These are phyloP conservation scores for Entomobrya multifasciata DNA, from an alignment of 2,888 invertebrate species.

Conservation along the genomic window DNA sequence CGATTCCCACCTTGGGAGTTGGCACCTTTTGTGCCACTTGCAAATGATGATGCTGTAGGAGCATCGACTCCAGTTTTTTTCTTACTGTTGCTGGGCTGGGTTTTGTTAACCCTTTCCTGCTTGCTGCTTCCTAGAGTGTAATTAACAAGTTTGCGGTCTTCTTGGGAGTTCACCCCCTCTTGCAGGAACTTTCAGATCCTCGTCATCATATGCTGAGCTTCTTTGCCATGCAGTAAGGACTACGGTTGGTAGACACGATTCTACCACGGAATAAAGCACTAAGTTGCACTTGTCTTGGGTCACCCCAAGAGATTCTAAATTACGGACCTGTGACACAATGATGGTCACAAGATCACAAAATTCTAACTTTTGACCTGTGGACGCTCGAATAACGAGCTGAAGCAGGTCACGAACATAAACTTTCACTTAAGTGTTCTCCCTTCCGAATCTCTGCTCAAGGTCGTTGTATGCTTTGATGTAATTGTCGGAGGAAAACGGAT, in stretches of 20 bases:
- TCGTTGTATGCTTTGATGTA: background rate
- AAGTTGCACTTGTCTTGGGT: slow-evolving; percentile 30
- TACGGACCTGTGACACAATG: slow-evolving; percentile 44
- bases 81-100: background rate
- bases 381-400: no score
- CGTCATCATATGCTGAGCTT: background rate
- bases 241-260: slow-evolving; percentile 27
- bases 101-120: background rate
- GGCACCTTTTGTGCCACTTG: background rate
- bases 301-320: no score
- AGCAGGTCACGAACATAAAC: slow-evolving; percentile 57
- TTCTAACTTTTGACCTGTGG: no score
- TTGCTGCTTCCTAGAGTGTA: background rate
- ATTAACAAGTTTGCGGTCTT: background rate
- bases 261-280: slow-evolving; percentile 51
- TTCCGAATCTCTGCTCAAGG: slow-evolving; percentile 42
- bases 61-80: background rate
- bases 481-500: background rate
- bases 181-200: slow-evolving; percentile 26
- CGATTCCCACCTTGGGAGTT: no score
- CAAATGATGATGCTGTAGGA: background rate
- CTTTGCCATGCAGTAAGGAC: slow-evolving; percentile 78
- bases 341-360: slow-evolving; percentile 38
- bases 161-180: background rate
- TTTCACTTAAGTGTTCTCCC: slow-evolving; percentile 28